These are phyloP conservation scores for Eutrigla gurnardus DNA, from an alignment of 2,797 vertebrate species.

Conservation along the genomic window DNA sequence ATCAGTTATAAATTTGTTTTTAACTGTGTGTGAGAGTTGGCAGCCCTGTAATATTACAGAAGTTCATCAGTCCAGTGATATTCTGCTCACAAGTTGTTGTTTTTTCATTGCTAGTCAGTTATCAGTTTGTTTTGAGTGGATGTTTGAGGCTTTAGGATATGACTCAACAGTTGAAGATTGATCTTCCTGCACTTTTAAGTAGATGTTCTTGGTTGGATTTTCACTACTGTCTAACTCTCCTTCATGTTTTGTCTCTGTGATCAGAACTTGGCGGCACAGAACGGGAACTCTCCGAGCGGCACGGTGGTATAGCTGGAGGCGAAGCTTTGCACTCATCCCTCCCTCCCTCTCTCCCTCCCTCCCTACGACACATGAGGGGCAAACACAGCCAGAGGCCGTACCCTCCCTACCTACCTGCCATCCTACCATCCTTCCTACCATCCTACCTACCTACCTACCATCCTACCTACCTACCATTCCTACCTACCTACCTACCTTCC, in stretches of 20 bases:
- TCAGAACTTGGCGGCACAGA: conserved; percentile 88
- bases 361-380: conserved; percentile 17
- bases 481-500: too few relatives aligned
- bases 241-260: conserved; percentile 30
- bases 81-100: background rate
- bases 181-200: background rate
- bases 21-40: too few relatives aligned
- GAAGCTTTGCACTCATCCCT: conserved; percentile 64
- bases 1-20: too few relatives aligned
- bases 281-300: conserved; percentile 91
- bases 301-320: conserved; percentile 89
- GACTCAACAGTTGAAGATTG: conserved; percentile 5
- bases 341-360: conserved; percentile 17
- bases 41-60: too few relatives aligned
- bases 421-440: too few relatives aligned
- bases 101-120: background rate
- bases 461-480: too few relatives aligned
- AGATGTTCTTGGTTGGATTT: background rate
- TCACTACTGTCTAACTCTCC: conserved; percentile 22
- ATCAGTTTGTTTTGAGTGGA: background rate
- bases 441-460: too few relatives aligned
- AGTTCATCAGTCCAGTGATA: background rate
- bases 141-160: background rate
- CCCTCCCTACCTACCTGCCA: conserved; percentile 9
- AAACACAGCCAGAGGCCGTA: conserved; percentile 36